Percentiles rank a stretch among this genome's conserved stretches.
phyloP scores from a whole-genome alignment of 2,113 vertebrate species.

The Tenebrosternarchus preto region DNA sequence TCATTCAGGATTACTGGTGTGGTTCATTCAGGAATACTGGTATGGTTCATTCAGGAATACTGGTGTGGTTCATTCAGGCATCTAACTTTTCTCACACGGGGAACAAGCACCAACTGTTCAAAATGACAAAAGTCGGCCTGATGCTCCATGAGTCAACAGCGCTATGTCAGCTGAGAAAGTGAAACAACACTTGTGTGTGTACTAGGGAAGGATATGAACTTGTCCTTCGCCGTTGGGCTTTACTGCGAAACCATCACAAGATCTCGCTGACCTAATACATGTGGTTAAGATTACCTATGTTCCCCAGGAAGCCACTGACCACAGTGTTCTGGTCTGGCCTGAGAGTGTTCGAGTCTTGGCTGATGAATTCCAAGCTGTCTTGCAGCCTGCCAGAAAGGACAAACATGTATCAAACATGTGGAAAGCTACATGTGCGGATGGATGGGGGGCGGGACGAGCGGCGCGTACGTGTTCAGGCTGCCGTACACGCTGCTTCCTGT shows the following conservation, averaged over 20 bases:
- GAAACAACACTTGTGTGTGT: background rate
- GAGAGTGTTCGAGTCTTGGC: slow-evolving; percentile 85
- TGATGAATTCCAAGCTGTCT: slow-evolving; percentile 97
- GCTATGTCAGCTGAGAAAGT: background rate
- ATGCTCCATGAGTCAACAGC: background rate
- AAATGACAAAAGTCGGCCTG: background rate
- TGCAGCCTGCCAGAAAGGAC: slow-evolving; percentile 78
- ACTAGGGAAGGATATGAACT: background rate
- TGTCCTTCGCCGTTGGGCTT: background rate
- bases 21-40: no score
- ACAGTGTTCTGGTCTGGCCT: slow-evolving; percentile 88
- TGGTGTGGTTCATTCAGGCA: background rate
- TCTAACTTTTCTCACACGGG: background rate
- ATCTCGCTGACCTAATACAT: background rate
- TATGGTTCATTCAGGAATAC: no score
- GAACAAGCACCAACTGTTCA: background rate
- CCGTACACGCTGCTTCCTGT: slow-evolving; percentile 95
- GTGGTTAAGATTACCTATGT: slow-evolving; percentile 84
- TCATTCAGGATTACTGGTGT: background rate
- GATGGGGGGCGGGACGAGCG: background rate
- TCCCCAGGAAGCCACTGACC: slow-evolving; percentile 87
- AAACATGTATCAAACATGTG: background rate
- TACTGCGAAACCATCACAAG: slow-evolving; percentile 10
- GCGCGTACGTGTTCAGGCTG: slow-evolving; percentile 95
- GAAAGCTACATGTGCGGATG: slow-evolving; percentile 8